Conservation (phyloP, 2,888 invertebrate genomes). For the Cerceris ruficornis region DNA sequence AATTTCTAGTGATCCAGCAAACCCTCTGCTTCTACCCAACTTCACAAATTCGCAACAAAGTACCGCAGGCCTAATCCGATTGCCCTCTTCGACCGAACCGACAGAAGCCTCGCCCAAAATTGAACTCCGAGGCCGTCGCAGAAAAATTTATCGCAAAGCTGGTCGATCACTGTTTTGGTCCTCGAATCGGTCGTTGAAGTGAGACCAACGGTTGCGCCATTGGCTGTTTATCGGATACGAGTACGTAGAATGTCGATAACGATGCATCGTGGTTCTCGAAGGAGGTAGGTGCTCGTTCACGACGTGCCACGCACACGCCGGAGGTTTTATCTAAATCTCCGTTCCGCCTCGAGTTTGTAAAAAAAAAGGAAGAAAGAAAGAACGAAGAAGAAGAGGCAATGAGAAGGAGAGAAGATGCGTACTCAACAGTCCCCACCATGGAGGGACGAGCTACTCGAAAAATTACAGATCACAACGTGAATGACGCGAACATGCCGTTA, state of each 20-base stretch:
- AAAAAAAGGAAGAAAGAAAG: not conserved
- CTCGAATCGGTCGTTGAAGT: not conserved
- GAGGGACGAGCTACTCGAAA: constrained; percentile 9
- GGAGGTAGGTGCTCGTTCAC: not conserved
- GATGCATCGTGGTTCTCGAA: constrained; percentile 14
- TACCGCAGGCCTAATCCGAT: too few relatives aligned
- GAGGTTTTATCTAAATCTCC: constrained; percentile 43
- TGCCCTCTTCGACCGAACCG: too few relatives aligned
- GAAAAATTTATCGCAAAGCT: not conserved
- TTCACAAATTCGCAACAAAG: too few relatives aligned
- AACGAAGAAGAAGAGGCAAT: too few relatives aligned
- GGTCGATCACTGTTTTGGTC: constrained; percentile 4
- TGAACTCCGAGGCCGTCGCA: not conserved
- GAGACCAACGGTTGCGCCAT: not conserved
- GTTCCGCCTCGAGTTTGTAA: not conserved
- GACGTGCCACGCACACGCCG: constrained; percentile 12
- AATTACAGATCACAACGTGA: constrained; percentile 40
- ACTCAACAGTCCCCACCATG: constrained; percentile 8
- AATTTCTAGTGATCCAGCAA: too few relatives aligned
- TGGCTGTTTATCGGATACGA: constrained; percentile 10
- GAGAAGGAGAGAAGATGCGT: not conserved
- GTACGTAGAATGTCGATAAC: constrained; percentile 19
- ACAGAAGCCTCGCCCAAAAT: too few relatives aligned
- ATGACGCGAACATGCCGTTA: constrained; percentile 60
- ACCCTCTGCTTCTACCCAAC: too few relatives aligned